Conservation (phyloP, 2,888 invertebrate species). For the Eledona agricola region DNA sequence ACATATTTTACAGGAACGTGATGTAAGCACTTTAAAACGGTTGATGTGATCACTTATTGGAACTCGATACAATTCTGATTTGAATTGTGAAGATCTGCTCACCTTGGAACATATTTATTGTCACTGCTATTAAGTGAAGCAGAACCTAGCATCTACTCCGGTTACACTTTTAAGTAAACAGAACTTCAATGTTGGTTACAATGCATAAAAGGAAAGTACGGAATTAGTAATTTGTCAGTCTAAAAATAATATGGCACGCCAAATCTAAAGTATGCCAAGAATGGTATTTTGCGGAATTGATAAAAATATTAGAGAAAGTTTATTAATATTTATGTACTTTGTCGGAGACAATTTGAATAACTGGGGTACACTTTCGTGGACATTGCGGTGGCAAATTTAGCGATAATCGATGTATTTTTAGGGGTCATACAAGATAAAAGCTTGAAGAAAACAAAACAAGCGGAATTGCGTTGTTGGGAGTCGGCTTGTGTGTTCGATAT, state of each 20-base stretch:
- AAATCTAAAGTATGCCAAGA: constrained; percentile 22
- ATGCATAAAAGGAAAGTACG: constrained; percentile 16
- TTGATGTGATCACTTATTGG: neutral
- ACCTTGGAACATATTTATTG: constrained; percentile 2
- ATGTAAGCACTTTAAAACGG: neutral
- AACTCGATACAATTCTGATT: neutral
- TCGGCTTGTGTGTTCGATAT: constrained; percentile 23
- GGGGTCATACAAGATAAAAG: too few relatives aligned
- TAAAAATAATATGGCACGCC: constrained; percentile 16
- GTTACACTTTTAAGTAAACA: neutral
- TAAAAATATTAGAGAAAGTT: constrained; percentile 27
- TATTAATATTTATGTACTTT: constrained; percentile 27
- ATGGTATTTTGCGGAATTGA: constrained; percentile 13
- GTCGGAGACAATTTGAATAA: constrained; percentile 13
- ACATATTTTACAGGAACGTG: neutral
- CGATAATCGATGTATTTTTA: too few relatives aligned
- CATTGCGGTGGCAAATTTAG: too few relatives aligned
- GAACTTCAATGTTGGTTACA: neutral
- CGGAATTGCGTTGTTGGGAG: constrained; percentile 15
- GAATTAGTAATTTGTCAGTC: constrained; percentile 9
- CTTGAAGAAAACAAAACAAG: constrained; percentile 17
- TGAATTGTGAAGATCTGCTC: neutral
- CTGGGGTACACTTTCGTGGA: constrained; percentile 14
- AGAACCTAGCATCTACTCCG: neutral
- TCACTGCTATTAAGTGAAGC: constrained; percentile 1